A percentile compares a stretch with the other conserved stretches of the same genome.
Evolutionary conservation across 1,140 invertebrate genomes (phyloP).

Genomic region (Drosophila rufa): DNA sequence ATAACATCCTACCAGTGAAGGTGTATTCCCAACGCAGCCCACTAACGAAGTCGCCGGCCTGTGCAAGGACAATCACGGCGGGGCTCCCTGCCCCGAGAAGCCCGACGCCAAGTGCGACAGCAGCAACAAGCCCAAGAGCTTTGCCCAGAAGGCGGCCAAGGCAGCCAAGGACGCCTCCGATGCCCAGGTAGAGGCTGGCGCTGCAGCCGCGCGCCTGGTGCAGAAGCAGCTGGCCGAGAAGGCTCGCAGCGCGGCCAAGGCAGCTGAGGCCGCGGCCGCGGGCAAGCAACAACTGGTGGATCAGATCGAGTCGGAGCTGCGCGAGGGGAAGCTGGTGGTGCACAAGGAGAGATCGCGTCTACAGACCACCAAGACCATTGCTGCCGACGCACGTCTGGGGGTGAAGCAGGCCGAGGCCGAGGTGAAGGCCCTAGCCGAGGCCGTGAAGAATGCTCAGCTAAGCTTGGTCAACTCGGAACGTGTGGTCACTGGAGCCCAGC

Average conservation of each 20-base stretch:
- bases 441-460: slow-evolving; percentile 81
- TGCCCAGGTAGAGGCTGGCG: background rate
- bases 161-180: slow-evolving; percentile 88
- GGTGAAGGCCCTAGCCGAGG: slow-evolving; percentile 50
- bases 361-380: slow-evolving; percentile 87
- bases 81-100: too few relatives aligned
- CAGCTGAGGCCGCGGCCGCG: slow-evolving; percentile 88
- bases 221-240: slow-evolving; percentile 88
- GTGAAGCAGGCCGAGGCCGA: slow-evolving; percentile 87
- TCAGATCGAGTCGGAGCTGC: slow-evolving; percentile 87
- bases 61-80: background rate
- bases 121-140: slow-evolving; percentile 71
- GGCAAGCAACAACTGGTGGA: slow-evolving; percentile 88
- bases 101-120: background rate
- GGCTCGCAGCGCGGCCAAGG: slow-evolving; percentile 88
- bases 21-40: background rate
- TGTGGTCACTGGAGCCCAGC: slow-evolving; percentile 86
- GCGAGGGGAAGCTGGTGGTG: slow-evolving; percentile 88
- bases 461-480: slow-evolving; percentile 87
- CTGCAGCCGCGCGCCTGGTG: background rate
- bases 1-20: too few relatives aligned
- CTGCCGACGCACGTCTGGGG: slow-evolving; percentile 87
- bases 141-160: slow-evolving; percentile 88
- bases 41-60: background rate
- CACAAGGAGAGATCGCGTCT: slow-evolving; percentile 87